Conservation (phyloP, 2,888 invertebrate genomes). For the Dryomyza anilis region DNA sequence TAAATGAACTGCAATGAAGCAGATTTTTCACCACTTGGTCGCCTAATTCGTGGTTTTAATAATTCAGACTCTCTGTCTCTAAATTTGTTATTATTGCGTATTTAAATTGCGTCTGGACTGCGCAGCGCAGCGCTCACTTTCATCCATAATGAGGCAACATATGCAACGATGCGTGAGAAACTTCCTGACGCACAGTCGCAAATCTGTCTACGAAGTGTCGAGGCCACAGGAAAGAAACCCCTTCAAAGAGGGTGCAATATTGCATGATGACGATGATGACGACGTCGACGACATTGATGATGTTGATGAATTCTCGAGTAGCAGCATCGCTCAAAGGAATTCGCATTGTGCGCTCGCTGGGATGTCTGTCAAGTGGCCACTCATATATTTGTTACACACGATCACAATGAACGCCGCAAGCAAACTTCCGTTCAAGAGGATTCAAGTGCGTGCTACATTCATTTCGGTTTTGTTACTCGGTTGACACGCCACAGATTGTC, state of each 20-base stretch:
- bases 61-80: too few relatives aligned
- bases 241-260: constrained; percentile 18
- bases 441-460: neutral
- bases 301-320: constrained; percentile 9
- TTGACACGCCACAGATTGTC: constrained; percentile 2
- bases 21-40: too few relatives aligned
- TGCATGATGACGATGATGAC: neutral
- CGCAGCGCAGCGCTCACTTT: too few relatives aligned
- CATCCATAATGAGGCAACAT: neutral
- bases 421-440: constrained; percentile 22
- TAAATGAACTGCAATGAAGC: too few relatives aligned
- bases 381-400: constrained; percentile 51
- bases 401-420: constrained; percentile 32
- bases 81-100: constrained; percentile 20
- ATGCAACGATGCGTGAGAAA: constrained; percentile 17
- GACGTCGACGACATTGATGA: constrained; percentile 4
- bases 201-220: constrained; percentile 23
- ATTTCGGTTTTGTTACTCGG: neutral
- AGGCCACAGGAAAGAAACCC: constrained; percentile 20
- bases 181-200: neutral
- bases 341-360: neutral
- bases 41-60: constrained; percentile 4
- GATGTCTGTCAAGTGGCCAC: constrained; percentile 53
- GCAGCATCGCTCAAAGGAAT: constrained; percentile 1
- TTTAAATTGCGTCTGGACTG: constrained; percentile 6